These are phyloP conservation scores for Eupsittula cactorum DNA, from an alignment of 2,113 vertebrate species.

Conservation along the genomic window DNA sequence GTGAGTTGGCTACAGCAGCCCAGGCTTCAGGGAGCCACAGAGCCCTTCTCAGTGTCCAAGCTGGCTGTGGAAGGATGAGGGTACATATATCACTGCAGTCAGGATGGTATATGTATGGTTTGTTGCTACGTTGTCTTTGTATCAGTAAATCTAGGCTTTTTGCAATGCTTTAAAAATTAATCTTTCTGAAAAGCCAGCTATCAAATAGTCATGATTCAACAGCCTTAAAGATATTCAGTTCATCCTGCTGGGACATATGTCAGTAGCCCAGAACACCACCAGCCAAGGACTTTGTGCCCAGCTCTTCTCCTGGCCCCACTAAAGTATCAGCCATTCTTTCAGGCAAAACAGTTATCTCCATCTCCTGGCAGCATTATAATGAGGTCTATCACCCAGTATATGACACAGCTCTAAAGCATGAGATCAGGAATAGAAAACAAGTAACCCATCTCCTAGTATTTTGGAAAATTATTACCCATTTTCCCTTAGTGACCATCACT, in stretches of 20 bases:
- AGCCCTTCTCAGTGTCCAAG: rapidly evolving
- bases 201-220: background rate
- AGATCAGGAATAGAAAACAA: background rate
- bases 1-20: background rate
- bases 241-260: background rate
- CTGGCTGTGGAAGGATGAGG: background rate
- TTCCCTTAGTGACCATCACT: background rate
- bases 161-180: background rate
- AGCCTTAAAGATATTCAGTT: background rate
- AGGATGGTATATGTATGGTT: background rate
- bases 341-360: background rate
- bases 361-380: background rate
- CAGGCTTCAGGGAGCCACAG: background rate
- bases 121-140: background rate
- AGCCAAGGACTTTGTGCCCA: background rate
- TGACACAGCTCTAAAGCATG: background rate
- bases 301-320: background rate
- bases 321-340: background rate
- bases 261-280: background rate
- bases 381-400: background rate
- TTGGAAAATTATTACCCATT: background rate
- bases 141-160: background rate
- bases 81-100: rapidly evolving
- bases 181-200: background rate
- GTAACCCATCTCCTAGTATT: background rate